Evolutionary conservation across 2,888 invertebrate genomes (phyloP).

Genomic region (Lasius fuliginosus): DNA sequence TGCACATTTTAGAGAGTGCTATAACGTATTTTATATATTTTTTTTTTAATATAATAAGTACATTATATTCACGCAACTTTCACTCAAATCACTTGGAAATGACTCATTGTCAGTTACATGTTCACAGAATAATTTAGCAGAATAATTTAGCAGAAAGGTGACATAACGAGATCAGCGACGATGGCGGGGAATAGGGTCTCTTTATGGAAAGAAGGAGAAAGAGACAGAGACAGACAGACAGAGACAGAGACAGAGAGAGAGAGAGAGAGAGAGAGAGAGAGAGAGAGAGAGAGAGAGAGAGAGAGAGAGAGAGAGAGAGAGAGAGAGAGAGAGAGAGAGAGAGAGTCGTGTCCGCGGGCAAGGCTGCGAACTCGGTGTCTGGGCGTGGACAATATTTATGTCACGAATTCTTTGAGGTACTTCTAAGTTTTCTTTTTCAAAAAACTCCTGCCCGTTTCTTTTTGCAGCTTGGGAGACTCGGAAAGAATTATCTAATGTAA

Average conservation of each 20-base stretch:
- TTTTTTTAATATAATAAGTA: background rate
- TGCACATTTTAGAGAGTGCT: background rate
- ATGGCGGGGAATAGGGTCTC: slow-evolving; percentile 32
- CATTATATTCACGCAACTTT: background rate
- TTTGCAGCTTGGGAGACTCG: slow-evolving; percentile 11
- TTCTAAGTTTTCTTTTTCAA: slow-evolving; percentile 30
- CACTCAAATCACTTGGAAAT: background rate
- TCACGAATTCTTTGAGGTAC: slow-evolving; percentile 59
- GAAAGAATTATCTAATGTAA: slow-evolving; percentile 24
- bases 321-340: slow-evolving; percentile 17
- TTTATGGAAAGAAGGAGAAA: slow-evolving; percentile 12
- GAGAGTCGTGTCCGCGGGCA: slow-evolving; percentile 24
- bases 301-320: slow-evolving; percentile 3
- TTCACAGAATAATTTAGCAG: background rate
- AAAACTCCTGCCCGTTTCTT: slow-evolving; percentile 17
- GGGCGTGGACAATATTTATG: slow-evolving; percentile 75
- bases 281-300: slow-evolving; percentile 17
- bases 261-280: slow-evolving; percentile 16
- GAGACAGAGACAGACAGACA: too few species aligned
- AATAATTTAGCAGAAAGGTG: slow-evolving; percentile 34
- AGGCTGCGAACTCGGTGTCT: slow-evolving; percentile 48
- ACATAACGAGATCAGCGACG: slow-evolving; percentile 38
- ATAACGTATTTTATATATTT: background rate
- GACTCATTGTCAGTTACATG: slow-evolving; percentile 16
- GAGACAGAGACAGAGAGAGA: too few species aligned